These are phyloP conservation scores for Scolopax mira DNA, from an alignment of 2,113 vertebrate genomes.

Conservation along the genomic window DNA sequence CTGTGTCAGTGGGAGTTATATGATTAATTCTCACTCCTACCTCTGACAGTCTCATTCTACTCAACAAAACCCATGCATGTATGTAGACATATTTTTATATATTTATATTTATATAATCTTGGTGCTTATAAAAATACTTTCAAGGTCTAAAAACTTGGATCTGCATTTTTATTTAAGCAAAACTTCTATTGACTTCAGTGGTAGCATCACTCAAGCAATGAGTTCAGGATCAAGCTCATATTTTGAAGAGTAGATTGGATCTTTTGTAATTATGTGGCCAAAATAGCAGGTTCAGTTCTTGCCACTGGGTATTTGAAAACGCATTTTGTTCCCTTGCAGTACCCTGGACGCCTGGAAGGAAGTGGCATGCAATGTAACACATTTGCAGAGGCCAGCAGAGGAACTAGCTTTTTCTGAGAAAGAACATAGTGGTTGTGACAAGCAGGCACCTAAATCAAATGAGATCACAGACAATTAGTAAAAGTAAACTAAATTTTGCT, in stretches of 20 bases:
- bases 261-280: not conserved
- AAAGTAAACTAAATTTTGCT: not conserved
- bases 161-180: not conserved
- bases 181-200: not conserved
- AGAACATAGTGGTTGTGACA: not conserved
- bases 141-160: not conserved
- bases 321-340: not conserved
- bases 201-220: not conserved
- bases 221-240: not conserved
- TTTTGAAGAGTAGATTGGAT: not conserved
- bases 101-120: not conserved
- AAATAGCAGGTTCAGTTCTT: not conserved
- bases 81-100: not conserved
- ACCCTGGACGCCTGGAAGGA: not conserved
- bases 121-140: not conserved
- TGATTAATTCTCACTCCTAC: not conserved
- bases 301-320: not conserved
- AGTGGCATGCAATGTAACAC: not conserved
- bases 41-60: not conserved
- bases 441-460: not conserved
- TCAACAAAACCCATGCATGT: not conserved
- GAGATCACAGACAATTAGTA: not conserved
- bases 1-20: not conserved
- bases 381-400: not conserved
- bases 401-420: not conserved